A percentile compares a stretch with the other conserved stretches of the same genome.
These are phyloP conservation scores for Gila orcuttii DNA, from an alignment of 2,113 vertebrate genomes.

Conservation along the genomic window DNA sequence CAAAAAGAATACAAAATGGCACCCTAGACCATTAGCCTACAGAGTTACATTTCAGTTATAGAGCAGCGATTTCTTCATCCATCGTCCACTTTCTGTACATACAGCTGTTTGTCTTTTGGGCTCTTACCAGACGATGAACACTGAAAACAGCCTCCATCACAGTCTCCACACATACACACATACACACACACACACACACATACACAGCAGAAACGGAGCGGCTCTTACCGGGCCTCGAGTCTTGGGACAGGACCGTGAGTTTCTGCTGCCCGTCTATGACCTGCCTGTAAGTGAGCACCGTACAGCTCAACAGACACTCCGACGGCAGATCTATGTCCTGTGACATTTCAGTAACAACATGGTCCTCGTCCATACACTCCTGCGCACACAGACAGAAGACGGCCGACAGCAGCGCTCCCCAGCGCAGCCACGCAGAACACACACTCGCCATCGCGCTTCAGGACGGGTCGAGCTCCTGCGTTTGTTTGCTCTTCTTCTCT, in stretches of 20 bases:
- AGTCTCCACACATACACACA: too few relatives aligned
- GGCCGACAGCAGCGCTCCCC: slow-evolving; percentile 57
- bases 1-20: too few relatives aligned
- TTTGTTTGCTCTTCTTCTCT: neutral
- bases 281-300: slow-evolving; percentile 62
- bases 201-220: neutral
- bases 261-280: slow-evolving; percentile 63
- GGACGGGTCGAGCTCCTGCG: neutral
- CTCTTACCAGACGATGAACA: neutral
- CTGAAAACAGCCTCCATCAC: neutral
- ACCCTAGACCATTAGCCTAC: too few relatives aligned
- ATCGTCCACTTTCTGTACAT: neutral
- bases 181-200: too few relatives aligned
- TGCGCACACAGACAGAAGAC: slow-evolving; percentile 48
- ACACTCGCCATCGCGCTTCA: slow-evolving; percentile 61
- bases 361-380: slow-evolving; percentile 63
- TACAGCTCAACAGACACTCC: slow-evolving; percentile 72
- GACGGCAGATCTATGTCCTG: slow-evolving; percentile 43
- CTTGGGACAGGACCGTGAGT: slow-evolving; percentile 66
- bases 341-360: slow-evolving; percentile 48
- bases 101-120: neutral
- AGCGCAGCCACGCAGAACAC: slow-evolving; percentile 55
- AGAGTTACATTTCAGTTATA: too few relatives aligned
- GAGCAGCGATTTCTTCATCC: too few relatives aligned
- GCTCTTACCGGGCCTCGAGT: slow-evolving; percentile 66